These are phyloP conservation scores for Netelia fuscicornis DNA, from an alignment of 2,888 invertebrate genomes.

Conservation along the genomic window DNA sequence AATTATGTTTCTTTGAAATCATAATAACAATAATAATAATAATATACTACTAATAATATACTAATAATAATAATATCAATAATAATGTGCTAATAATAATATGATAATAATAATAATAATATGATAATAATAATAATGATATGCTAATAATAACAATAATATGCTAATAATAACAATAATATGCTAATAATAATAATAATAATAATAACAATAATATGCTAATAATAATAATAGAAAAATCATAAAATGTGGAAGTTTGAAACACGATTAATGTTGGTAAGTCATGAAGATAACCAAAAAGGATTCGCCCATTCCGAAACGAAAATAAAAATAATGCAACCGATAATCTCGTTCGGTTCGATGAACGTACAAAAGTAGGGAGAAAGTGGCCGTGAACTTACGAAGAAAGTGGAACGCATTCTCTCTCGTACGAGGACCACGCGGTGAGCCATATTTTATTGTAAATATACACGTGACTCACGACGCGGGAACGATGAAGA, in stretches of 20 bases:
- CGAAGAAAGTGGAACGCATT: slow-evolving; percentile 50
- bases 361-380: slow-evolving; percentile 19
- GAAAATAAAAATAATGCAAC: neutral
- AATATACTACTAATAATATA: too few relatives aligned
- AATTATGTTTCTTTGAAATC: too few relatives aligned
- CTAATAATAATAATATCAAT: too few relatives aligned
- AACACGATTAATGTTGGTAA: too few relatives aligned
- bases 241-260: too few relatives aligned
- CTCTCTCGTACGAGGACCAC: slow-evolving; percentile 17
- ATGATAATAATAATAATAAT: neutral
- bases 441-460: slow-evolving; percentile 16
- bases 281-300: too few relatives aligned
- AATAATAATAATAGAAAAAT: too few relatives aligned
- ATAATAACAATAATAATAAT: too few relatives aligned
- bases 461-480: slow-evolving; percentile 10
- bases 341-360: slow-evolving; percentile 24
- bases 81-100: neutral
- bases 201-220: neutral
- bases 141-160: too few relatives aligned
- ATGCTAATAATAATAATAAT: neutral
- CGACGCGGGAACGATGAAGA: neutral
- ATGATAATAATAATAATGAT: too few relatives aligned
- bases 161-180: too few relatives aligned
- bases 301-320: too few relatives aligned
- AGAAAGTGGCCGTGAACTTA: slow-evolving; percentile 51